Evolutionary conservation across 1,140 invertebrate species (phyloP), one percentile per base, ranked within the genome.

Genomic region (Aphaenogaster ashmeadi): DNA sequence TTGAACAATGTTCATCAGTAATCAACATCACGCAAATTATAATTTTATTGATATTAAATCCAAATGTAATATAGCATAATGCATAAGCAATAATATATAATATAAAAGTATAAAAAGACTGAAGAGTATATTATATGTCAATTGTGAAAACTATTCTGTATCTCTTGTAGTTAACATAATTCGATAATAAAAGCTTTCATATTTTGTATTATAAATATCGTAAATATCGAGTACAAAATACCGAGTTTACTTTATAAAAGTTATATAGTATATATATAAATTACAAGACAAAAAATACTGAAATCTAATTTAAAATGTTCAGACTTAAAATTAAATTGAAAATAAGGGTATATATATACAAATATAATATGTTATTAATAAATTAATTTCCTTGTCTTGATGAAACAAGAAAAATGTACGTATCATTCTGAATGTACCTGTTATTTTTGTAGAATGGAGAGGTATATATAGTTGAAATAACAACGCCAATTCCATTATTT

Each of bases 401-500:
- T 50, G 2, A 67, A 67, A 13, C 8, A 21, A 11, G 21, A 50
- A 69, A 50, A 69, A 69, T n/a, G 0, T 18, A 8, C 0, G 2
- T 21, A 44, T 67, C 9, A 15, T 50, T 13, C 18, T 50, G 3
- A 67, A 67, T n/a, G 9, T 44, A 44, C 6, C 11, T 66, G 7
- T 47, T 69, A 21, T 33, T 6, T 62, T 50, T 21, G 66, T 27
- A 11, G 36, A 52, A 50, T 21, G 13, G 21, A 21, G 0, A 41
- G 11, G 60, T 27, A 27, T 27, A 27, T 27, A 33, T 27, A 18
- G 52, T 56, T 15, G n/a, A 79, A 86, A 67, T 67, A 79, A 86
- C 33, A 84, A 71, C 93, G 36, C 54, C 72, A 33, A 66, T 58
- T 64, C 8, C 0, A 62, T 92, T 93, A 93, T 93, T 93, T 95